Base-by-base conservation (phyloP, 2,888 invertebrate species). In the Drosophila sordidapex region DNA sequence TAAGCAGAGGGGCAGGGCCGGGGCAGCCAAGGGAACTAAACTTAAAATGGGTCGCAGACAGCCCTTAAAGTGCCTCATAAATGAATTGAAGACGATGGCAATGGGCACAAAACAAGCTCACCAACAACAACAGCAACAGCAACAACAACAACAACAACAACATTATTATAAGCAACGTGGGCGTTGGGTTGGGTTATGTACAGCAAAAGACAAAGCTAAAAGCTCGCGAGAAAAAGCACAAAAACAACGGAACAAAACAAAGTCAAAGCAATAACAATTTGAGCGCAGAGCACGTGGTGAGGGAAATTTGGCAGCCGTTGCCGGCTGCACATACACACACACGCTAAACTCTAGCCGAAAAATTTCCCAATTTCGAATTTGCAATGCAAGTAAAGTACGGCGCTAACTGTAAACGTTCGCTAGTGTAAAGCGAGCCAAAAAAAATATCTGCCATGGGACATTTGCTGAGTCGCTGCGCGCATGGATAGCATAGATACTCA, bases 41-140 rank as follows among this genome's bases (percentile, higher is more conserved):
- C 77, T 74, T 67, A 52, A 76, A 83, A 86, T 86, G 78, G 88
- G 77, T 83, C 79, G 86, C 83, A 85, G 90, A 84, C 83, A 84
- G 72, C 75, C 74, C 79, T 73, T 60, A 85, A 86, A 79, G 74
- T 83, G 89, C 79, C 82, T 71, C 86, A 88, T 88, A 90, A 90
- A 89, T 74, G 82, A 82, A 87, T 83, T 89, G 87, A 82, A 89
- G 82, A 82, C 74, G 61, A 25, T 25, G 46, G 25, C 25, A 46
- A 46, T 46, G 46, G 25, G 56, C 35, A 38, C 36, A 54, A 56
- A 56, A 38, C 43, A 48, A 29, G 25, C 46, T 46, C 74, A 57
- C 43, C 48, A 54, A 70, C 36, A 67, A n/a, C 56, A 56, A 52
- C 29, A 29, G 1, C 15, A 62, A 21, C 21, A 38, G 15, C 38